Evolutionary conservation across 2,888 invertebrate genomes (phyloP).

Genomic region (Diaphora mendica): DNA sequence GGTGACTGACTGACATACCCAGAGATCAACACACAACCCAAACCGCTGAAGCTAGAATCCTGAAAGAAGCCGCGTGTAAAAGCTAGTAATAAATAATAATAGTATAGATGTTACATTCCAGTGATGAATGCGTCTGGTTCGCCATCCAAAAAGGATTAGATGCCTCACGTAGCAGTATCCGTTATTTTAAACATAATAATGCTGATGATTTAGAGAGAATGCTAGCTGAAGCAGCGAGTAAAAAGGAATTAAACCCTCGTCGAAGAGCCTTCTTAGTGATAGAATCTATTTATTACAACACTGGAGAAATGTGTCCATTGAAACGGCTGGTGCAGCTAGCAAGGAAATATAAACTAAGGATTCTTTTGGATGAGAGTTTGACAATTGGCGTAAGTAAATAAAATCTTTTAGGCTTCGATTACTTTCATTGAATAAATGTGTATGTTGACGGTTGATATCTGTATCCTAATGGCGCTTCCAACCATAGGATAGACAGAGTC

Average conservation of each 20-base stretch:
- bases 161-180: constrained; percentile 93
- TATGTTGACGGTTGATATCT: too few species aligned
- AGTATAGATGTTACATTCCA: constrained; percentile 72
- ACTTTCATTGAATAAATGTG: background rate
- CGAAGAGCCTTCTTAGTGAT: constrained; percentile 93
- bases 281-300: constrained; percentile 97
- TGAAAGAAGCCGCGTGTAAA: too few species aligned
- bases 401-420: background rate
- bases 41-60: too few species aligned
- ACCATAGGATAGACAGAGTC: too few species aligned
- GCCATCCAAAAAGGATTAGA: constrained; percentile 96
- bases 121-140: constrained; percentile 94
- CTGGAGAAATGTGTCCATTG: constrained; percentile 95
- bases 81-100: too few species aligned
- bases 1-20: too few species aligned
- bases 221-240: constrained; percentile 81
- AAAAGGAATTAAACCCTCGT: constrained; percentile 73
- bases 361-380: constrained; percentile 97
- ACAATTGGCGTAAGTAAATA: constrained; percentile 91
- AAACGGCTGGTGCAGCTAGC: constrained; percentile 93
- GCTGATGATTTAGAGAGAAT: constrained; percentile 92
- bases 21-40: too few species aligned
- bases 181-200: constrained; percentile 96
- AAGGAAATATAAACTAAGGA: constrained; percentile 94
- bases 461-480: too few species aligned